Evolutionary conservation across 2,113 vertebrate genomes (phyloP), one percentile per base, ranked within the genome.

Genomic region (Carassius carassius): DNA sequence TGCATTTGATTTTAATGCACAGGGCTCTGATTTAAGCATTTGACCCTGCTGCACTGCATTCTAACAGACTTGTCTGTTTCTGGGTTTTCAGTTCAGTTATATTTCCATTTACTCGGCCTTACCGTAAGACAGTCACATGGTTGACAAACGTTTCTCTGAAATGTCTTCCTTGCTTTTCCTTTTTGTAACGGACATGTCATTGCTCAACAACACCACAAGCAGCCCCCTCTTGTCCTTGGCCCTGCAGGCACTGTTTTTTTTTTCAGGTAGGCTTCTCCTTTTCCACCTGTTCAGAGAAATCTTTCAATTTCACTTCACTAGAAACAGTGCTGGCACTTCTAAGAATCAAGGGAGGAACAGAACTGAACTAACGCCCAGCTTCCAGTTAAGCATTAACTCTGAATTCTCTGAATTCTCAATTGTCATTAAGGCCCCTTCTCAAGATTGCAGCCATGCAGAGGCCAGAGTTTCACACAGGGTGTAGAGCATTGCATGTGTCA

Each of bases 371-470:
- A 75, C 51, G 3, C 74, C 29, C 3, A 63, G 21, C 83, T 87
- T 82, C 83, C 51, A 75, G 81, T 87, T 87, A 85, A 65, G 85
- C 82, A 90, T 89, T 89, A 85, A 89, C 86, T 82, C 54, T 87
- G 69, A 78, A 4, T 23, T 81, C 54, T 58, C 63, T 67, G 37
- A 29, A 29, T 29, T 29, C 29, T 29, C 29, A 29, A 29, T 29
- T 29, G 29, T 29, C 58, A 58, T 37, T 54, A 25, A 76, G 13
- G 81, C 47, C 47, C 47, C 74, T 11, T 25, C 16, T 84, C 70
- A 49, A 74, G 70, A 74, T 74, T 74, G 37, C n/a, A 23, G 70
- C 41, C 1, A 6, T 49, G 41, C 70, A 47, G 70, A 74, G 41
- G 70, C 41, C 70, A 73, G 37, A 73, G 37, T 14, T 47, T 47